Conservation (phyloP, 2,113 vertebrate genomes). For the Callithrix jacchus region DNA sequence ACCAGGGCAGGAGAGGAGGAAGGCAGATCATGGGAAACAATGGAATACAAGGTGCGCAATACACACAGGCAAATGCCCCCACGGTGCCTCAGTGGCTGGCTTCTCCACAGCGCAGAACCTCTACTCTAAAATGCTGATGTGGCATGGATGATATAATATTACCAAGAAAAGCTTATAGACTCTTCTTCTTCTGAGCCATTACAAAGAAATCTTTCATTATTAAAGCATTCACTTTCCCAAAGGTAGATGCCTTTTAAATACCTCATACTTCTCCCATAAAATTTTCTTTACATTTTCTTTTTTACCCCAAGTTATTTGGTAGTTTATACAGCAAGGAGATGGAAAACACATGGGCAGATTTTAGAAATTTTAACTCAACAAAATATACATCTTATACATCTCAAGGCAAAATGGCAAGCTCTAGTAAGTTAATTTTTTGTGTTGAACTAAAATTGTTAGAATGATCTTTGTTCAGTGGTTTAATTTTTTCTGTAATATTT, state of each 20-base stretch:
- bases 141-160: background rate
- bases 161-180: background rate
- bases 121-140: accelerated
- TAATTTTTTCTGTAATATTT: background rate
- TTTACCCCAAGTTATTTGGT: background rate
- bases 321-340: background rate
- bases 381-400: background rate
- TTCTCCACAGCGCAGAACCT: background rate
- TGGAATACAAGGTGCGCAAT: background rate
- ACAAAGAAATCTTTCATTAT: background rate
- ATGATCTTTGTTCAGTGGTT: background rate
- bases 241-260: constrained; percentile 10
- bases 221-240: background rate
- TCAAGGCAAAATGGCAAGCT: background rate
- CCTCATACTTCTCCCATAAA: background rate
- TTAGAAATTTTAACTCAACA: constrained; percentile 35
- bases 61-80: background rate
- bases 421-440: background rate
- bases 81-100: accelerated
- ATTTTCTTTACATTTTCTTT: background rate
- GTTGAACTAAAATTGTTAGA: background rate
- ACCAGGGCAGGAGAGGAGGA: background rate
- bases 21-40: too few species aligned
- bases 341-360: background rate
- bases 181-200: background rate